These are phyloP conservation scores for Lasioglossum marginatum DNA, from an alignment of 2,888 invertebrate species.

Conservation along the genomic window DNA sequence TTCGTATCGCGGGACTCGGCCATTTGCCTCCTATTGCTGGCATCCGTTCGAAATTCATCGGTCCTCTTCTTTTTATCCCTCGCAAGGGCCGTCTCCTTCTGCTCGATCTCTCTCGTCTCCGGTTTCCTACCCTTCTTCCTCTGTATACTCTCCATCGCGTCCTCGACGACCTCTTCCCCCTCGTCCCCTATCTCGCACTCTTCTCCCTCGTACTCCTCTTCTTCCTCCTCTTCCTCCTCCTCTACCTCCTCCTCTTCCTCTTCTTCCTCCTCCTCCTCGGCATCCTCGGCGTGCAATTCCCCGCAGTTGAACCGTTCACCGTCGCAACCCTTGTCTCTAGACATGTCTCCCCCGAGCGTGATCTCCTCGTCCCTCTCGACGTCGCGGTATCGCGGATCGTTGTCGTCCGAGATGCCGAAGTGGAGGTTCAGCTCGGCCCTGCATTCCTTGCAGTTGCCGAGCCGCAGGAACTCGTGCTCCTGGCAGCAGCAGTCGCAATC, in stretches of 20 bases:
- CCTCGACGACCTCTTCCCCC: conserved; percentile 50
- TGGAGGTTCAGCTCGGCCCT: conserved; percentile 81
- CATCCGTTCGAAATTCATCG: not conserved
- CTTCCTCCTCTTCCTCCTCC: conserved; percentile 67
- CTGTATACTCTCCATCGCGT: not conserved
- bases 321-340: conserved; percentile 24
- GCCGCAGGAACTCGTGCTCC: conserved; percentile 88
- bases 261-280: conserved; percentile 65
- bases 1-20: not conserved
- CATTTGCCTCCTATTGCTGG: not conserved
- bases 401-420: conserved; percentile 80
- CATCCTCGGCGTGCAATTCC: conserved; percentile 70
- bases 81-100: not conserved
- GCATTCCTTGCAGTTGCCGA: conserved; percentile 86
- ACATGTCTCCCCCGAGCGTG: conserved; percentile 38
- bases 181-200: conserved; percentile 68
- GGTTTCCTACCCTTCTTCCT: not conserved
- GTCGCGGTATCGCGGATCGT: conserved; percentile 59
- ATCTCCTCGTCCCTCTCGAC: conserved; percentile 66
- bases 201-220: conserved; percentile 40
- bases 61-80: conserved; percentile 12
- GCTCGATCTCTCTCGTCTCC: not conserved
- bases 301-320: conserved; percentile 55
- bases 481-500: conserved; percentile 90
- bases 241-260: conserved; percentile 65